Evolutionary conservation across 2,797 vertebrate species (phyloP).

Genomic region (Bovichtus diacanthus): DNA sequence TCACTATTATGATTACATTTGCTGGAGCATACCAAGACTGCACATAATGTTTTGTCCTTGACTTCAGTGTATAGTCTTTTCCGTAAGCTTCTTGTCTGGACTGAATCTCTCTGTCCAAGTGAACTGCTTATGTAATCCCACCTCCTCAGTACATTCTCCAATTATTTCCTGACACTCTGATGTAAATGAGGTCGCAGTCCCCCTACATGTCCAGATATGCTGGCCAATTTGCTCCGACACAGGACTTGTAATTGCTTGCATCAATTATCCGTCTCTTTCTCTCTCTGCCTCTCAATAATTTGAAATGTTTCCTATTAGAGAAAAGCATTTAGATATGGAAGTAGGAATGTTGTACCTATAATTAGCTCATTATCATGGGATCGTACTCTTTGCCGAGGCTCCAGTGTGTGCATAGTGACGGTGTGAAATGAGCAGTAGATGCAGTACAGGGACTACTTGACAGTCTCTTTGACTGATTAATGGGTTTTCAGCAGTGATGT

Average conservation of each 20-base stretch:
- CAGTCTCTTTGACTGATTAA: constrained; percentile 52
- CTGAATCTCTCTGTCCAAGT: constrained; percentile 56
- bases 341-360: constrained; percentile 82
- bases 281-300: constrained; percentile 79
- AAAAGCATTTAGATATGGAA: constrained; percentile 82
- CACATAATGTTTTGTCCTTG: constrained; percentile 50
- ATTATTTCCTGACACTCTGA: constrained; percentile 84
- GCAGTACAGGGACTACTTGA: constrained; percentile 39
- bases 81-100: constrained; percentile 49
- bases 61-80: constrained; percentile 41
- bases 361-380: constrained; percentile 84
- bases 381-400: constrained; percentile 57
- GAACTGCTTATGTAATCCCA: constrained; percentile 74
- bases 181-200: constrained; percentile 86
- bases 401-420: constrained; percentile 25
- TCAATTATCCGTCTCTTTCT: constrained; percentile 84
- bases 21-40: constrained; percentile 37
- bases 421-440: constrained; percentile 64
- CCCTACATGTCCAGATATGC: constrained; percentile 84
- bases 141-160: constrained; percentile 81
- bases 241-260: constrained; percentile 86
- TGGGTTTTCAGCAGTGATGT: constrained; percentile 53
- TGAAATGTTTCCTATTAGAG: constrained; percentile 86
- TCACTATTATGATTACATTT: constrained; percentile 73
- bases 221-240: constrained; percentile 86